Conservation (phyloP, 2,797 vertebrate genomes). For the Lepidocolaptes lacrymiger region DNA sequence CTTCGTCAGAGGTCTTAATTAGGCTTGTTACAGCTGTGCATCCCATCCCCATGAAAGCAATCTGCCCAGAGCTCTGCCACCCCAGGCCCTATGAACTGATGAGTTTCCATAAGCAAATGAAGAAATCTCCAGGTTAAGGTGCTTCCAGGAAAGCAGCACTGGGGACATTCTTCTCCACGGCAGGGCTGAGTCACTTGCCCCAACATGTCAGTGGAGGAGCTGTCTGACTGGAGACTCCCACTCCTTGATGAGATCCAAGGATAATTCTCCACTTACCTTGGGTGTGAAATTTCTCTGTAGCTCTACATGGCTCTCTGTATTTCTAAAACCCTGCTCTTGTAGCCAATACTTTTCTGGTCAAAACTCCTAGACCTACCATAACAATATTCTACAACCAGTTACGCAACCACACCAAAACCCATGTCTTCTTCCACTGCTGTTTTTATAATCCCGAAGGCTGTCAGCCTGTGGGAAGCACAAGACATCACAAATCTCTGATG, state of each 20-base stretch:
- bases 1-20: background rate
- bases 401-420: background rate
- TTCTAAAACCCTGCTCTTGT: background rate
- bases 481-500: background rate
- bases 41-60: background rate
- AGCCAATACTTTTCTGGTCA: background rate
- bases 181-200: background rate
- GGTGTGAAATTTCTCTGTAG: background rate
- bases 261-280: background rate
- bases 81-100: background rate
- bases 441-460: background rate
- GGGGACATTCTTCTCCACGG: background rate
- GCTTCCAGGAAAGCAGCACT: background rate
- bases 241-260: accelerated
- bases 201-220: background rate
- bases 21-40: background rate
- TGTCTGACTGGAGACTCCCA: background rate
- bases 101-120: constrained; percentile 9
- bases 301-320: background rate
- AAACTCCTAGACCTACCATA: background rate
- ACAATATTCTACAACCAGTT: background rate
- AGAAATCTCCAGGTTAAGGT: constrained; percentile 7
- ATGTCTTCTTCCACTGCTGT: background rate
- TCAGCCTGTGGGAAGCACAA: background rate
- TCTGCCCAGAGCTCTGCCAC: background rate